Evolutionary conservation across 2,888 invertebrate species (phyloP).

Genomic region (Meteorus colon): DNA sequence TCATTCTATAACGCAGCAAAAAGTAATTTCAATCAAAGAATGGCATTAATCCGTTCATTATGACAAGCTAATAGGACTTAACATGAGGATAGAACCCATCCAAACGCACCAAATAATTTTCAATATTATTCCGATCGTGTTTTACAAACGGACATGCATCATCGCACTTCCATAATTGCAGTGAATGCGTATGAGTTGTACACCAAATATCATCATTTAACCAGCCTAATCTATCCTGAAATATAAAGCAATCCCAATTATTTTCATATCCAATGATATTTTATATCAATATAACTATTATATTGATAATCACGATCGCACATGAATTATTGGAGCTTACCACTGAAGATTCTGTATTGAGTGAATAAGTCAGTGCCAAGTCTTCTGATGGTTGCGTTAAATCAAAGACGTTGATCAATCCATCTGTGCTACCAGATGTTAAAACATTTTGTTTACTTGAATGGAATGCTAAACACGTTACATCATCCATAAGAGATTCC

Average conservation of each 20-base stretch:
- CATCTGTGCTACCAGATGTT: slow-evolving; percentile 87
- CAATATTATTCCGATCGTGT: slow-evolving; percentile 78
- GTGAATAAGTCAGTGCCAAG: slow-evolving; percentile 83
- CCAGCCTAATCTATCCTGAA: slow-evolving; percentile 73
- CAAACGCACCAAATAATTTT: slow-evolving; percentile 75
- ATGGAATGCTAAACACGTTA: slow-evolving; percentile 81
- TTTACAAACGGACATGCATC: slow-evolving; percentile 78
- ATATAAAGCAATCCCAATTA: slow-evolving; percentile 73
- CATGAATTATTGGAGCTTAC: slow-evolving; percentile 67
- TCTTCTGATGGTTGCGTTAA: slow-evolving; percentile 83
- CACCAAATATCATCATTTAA: slow-evolving; percentile 76
- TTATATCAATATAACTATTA: no score
- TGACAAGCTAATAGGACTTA: slow-evolving; percentile 16
- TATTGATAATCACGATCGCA: background rate
- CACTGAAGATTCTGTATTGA: slow-evolving; percentile 87
- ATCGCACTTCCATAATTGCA: slow-evolving; percentile 81
- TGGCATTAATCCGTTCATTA: slow-evolving; percentile 30
- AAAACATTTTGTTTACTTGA: slow-evolving; percentile 79
- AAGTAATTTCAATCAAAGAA: slow-evolving; percentile 54
- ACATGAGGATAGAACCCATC: slow-evolving; percentile 18
- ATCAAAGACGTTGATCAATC: slow-evolving; percentile 89
- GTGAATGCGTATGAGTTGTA: slow-evolving; percentile 82
- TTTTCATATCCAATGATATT: slow-evolving; percentile 65
- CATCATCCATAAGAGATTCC: slow-evolving; percentile 88
- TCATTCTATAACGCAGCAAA: slow-evolving; percentile 75